Percentiles rank a stretch among this genome's conserved stretches.
phyloP scores from a whole-genome alignment of 2,797 vertebrate species.

The Arrhamphus sclerolepis region DNA sequence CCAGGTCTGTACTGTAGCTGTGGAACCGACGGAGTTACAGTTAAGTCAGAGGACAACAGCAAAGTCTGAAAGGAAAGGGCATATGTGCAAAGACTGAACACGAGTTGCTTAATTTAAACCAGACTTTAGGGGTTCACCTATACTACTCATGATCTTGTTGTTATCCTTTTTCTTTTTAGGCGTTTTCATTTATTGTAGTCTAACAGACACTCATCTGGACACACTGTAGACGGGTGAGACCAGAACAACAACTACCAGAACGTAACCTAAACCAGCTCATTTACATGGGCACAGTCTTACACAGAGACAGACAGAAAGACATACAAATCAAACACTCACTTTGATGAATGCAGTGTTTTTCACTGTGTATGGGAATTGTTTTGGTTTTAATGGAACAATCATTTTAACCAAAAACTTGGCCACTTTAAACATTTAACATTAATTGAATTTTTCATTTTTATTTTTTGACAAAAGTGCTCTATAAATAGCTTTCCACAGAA shows the following conservation, averaged over 20 bases:
- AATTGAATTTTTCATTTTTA: slow-evolving; percentile 36
- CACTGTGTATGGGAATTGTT: slow-evolving; percentile 37
- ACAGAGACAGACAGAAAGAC: slow-evolving; percentile 27
- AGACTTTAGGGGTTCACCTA: slow-evolving; percentile 47
- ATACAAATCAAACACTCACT: slow-evolving; percentile 9
- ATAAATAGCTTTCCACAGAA: slow-evolving; percentile 50
- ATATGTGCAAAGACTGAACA: slow-evolving; percentile 43
- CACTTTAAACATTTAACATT: slow-evolving; percentile 41
- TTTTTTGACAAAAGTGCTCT: slow-evolving; percentile 12
- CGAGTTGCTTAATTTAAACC: slow-evolving; percentile 30
- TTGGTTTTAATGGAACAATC: slow-evolving; percentile 21
- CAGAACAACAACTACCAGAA: slow-evolving; percentile 47
- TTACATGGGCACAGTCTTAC: slow-evolving; percentile 10
- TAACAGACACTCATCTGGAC: slow-evolving; percentile 50
- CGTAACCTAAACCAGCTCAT: slow-evolving; percentile 36
- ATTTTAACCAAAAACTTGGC: slow-evolving; percentile 35
- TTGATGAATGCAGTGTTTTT: slow-evolving; percentile 38
- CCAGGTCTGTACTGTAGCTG: slow-evolving; percentile 59
- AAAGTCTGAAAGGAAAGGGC: slow-evolving; percentile 29
- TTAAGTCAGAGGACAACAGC: slow-evolving; percentile 28
- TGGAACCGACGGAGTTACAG: slow-evolving; percentile 38
- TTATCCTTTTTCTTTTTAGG: slow-evolving; percentile 27
- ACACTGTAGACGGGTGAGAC: slow-evolving; percentile 40
- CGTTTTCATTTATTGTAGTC: slow-evolving; percentile 38
- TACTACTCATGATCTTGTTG: slow-evolving; percentile 9